Evolutionary conservation across 2,113 vertebrate genomes (phyloP), one percentile per base, ranked within the genome.

Genomic region (Pelecanus crispus): DNA sequence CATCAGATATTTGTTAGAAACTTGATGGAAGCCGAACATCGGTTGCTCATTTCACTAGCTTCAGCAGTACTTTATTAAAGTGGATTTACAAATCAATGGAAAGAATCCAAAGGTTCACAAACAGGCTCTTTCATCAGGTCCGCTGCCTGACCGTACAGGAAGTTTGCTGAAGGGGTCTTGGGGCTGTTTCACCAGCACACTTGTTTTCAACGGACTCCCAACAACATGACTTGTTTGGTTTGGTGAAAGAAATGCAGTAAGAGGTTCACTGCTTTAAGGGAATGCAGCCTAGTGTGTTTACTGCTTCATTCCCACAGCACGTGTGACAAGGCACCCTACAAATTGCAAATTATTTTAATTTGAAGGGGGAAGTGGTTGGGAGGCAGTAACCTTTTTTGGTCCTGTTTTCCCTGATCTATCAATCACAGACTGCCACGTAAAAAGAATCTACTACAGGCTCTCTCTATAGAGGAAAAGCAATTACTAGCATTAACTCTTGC

Each of bases 51-150:
- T 95, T 97, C 93, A 79, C 59, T 78, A 61, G 81, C 95, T 85
- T 90, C 34, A 4, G 81, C 90, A 61, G 94, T 67, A 95, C 92
- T 96, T 95, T 95, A 92, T 14, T 95, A 97, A 94, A 95, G 88
- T 91, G 92, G 93, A 94, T 97, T 96, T 96, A 94, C 96, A 97
- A 96, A 97, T 96, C 95, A 96, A 94, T 93, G 94, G 95, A 95
- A 88, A 90, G 92, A 95, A 92, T 95, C 95, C 94, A 96, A 97
- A 79, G 88, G 92, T 92, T 97, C 93, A 96, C 95, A 96, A 95
- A 97, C 62, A 67, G 86, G 78, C 94, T 95, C 95, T 96, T 97
- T 95, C 95, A 96, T 93, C 97, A 86, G 94, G 87, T 83, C 94
- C 26, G 15, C 81, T 40, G 96, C 91, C 84, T 86, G 93, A 87